These are phyloP conservation scores for Brachypalpus laphriformis DNA, from an alignment of 2,888 invertebrate species.

Conservation along the genomic window DNA sequence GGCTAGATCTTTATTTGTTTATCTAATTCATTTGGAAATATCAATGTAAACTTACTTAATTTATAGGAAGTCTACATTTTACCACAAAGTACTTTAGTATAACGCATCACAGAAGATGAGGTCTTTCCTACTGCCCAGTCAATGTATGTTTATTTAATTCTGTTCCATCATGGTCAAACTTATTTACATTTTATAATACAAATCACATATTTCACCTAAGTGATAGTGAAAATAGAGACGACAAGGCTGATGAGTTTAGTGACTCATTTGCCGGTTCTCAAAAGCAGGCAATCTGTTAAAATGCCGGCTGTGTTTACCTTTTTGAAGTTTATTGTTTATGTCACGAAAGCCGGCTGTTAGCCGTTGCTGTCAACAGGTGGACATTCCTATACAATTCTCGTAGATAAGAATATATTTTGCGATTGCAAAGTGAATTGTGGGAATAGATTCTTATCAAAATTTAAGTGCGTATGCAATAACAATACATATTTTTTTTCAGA, in stretches of 20 bases:
- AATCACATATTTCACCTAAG: neutral
- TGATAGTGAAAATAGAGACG: neutral
- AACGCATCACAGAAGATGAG: neutral
- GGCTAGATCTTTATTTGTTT: neutral
- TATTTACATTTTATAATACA: neutral
- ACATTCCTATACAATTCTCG: neutral
- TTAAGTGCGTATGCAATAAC: neutral
- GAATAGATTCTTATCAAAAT: neutral
- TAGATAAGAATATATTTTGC: neutral
- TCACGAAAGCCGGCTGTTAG: neutral
- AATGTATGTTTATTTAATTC: neutral
- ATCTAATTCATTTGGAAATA: neutral
- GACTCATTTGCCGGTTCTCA: constrained; percentile 34
- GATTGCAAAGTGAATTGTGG: neutral
- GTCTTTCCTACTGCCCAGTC: neutral
- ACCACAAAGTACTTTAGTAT: neutral
- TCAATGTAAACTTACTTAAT: neutral
- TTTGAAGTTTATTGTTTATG: constrained; percentile 2
- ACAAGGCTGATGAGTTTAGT: constrained; percentile 29
- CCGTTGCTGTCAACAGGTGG: constrained; percentile 2
- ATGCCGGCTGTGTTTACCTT: constrained; percentile 31
- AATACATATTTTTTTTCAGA: no score
- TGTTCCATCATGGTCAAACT: neutral
- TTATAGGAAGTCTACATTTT: neutral
- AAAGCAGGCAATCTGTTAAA: constrained; percentile 13